Conservation (phyloP, 2,113 vertebrate genomes). For the Formicarius rufipectus region DNA sequence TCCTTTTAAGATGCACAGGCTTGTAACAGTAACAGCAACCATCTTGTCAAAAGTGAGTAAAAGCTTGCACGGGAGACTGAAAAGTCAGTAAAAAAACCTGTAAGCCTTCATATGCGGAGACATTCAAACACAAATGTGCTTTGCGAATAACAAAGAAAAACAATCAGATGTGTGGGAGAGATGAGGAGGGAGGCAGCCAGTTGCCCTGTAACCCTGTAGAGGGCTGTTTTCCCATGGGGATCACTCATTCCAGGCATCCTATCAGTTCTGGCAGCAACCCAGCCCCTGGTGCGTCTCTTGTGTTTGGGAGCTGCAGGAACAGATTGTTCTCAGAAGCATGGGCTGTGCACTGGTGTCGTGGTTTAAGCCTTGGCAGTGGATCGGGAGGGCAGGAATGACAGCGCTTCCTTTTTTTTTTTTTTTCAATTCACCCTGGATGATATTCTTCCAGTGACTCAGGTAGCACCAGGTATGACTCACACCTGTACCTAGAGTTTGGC, state of each 20-base stretch:
- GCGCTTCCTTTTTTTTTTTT: background rate
- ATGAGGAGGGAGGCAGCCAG: background rate
- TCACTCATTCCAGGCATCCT: background rate
- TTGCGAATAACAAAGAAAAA: background rate
- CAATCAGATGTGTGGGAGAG: conserved; percentile 9
- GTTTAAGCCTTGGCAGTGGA: background rate
- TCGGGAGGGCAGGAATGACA: background rate
- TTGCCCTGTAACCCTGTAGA: background rate
- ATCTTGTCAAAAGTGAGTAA: background rate
- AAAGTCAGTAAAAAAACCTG: background rate
- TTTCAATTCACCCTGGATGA: background rate
- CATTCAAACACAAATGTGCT: background rate
- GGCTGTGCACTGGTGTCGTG: background rate
- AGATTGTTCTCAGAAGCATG: background rate
- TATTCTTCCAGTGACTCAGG: background rate
- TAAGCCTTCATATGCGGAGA: background rate
- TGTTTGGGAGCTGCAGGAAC: conserved; percentile 29
- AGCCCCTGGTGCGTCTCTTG: background rate
- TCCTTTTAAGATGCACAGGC: background rate
- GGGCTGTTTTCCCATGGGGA: conserved; percentile 9
- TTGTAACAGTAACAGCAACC: background rate
- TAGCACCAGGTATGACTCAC: background rate
- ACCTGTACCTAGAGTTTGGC: background rate
- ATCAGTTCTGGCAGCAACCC: conserved; percentile 30
- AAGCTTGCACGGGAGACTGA: background rate